A percentile compares a stretch with the other conserved stretches of the same genome.
Evolutionary conservation across 2,113 vertebrate species (phyloP).

Genomic region (Blennius ocellaris): DNA sequence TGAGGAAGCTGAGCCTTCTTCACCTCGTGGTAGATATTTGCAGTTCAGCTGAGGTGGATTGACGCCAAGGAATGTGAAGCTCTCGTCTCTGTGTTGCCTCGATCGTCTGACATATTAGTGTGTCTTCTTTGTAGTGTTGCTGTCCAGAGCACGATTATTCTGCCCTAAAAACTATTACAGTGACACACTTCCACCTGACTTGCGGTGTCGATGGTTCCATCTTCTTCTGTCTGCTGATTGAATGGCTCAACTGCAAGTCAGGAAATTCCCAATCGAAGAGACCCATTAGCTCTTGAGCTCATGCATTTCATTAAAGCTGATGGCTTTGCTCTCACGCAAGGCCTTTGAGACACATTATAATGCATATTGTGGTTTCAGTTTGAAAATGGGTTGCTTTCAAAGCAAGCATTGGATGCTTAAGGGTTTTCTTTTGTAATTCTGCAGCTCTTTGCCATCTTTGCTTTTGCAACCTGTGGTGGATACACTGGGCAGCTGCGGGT

Average conservation of each 20-base stretch:
- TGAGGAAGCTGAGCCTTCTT: too few relatives aligned
- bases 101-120: too few relatives aligned
- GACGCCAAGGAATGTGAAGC: too few relatives aligned
- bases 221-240: too few relatives aligned
- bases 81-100: too few relatives aligned
- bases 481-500: conserved; percentile 95
- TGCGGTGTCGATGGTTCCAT: not conserved
- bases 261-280: not conserved
- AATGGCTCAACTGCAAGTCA: not conserved
- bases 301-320: not conserved
- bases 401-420: not conserved
- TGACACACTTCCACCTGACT: not conserved
- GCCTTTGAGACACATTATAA: not conserved
- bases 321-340: not conserved
- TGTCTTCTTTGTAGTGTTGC: too few relatives aligned
- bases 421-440: conserved; percentile 26
- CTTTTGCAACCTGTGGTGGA: conserved; percentile 98
- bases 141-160: too few relatives aligned
- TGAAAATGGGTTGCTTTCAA: not conserved
- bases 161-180: too few relatives aligned
- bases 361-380: not conserved
- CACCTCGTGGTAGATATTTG: too few relatives aligned
- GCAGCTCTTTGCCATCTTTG: conserved; percentile 99
- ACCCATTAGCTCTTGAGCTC: not conserved
- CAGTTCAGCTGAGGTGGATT: too few relatives aligned